Evolutionary conservation across 2,797 vertebrate species (phyloP), one percentile per base, ranked within the genome.

Genomic region (Poecilia wingei): DNA sequence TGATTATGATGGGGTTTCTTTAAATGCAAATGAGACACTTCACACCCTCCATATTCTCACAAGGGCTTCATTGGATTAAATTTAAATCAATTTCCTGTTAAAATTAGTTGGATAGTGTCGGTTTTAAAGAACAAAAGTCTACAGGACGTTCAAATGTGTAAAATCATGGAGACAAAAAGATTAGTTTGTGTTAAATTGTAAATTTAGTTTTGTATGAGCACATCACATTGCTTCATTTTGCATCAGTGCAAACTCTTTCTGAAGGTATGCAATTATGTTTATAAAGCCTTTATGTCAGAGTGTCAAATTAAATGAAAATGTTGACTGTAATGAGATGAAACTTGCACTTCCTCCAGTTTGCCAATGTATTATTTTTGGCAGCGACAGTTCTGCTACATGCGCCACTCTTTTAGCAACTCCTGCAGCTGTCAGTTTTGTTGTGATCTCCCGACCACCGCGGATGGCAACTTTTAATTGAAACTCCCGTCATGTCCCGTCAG

Each of bases 291-390:
- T 87, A 74, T 25, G 28, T 75, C 31, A 84, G 66, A 39, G 81
- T 73, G 79, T 84, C 74, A 45, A 76, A 88, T 83, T 83, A 87
- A 90, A 89, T 87, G 74, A 84, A 88, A 86, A 88, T 87, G 87
- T 91, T 88, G 89, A 91, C 87, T 88, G 80, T 86, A 86, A 78
- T 64, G 78, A 75, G 79, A 59, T 77, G 75, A 64, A 83, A 88
- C 86, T 88, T 81, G 85, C 70, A 75, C 81, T 88, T 85, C 78
- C 82, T 84, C 76, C 61, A 79, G 80, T 82, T 25, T 87, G 79
- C 76, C 77, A 79, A 31, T 71, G 16, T 28, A 71, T 45, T 82
- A 76, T 74, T 57, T 55, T 64, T 51, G 14, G 53, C 18, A 43
- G 49, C 39, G 61, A 76, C 71, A 6, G 25, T 76, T 41, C 61